These are phyloP conservation scores for Asobara japonica DNA, from an alignment of 1,140 invertebrate genomes.

Conservation along the genomic window DNA sequence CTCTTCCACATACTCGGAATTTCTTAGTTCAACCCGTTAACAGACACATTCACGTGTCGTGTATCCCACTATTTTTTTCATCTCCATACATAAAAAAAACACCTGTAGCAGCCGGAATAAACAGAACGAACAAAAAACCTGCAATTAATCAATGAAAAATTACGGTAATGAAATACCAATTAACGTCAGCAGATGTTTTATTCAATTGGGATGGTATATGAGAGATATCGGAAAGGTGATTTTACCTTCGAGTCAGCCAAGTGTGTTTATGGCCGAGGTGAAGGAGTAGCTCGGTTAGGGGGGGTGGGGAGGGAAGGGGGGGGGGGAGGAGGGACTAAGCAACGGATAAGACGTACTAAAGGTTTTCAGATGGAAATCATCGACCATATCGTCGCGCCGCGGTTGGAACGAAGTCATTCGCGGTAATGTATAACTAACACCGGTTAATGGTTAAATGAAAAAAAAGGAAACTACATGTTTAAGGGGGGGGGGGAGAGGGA, in stretches of 20 bases:
- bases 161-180: constrained; percentile 29
- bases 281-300: no score
- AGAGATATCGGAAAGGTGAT: constrained; percentile 15
- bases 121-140: no score
- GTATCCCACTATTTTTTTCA: no score
- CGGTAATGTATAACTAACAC: constrained; percentile 27
- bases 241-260: not conserved
- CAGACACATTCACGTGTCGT: no score
- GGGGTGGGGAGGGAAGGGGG: not conserved
- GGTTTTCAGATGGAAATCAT: constrained; percentile 30
- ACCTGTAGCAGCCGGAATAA: no score
- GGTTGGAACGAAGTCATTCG: constrained; percentile 32
- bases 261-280: not conserved
- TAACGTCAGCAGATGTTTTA: constrained; percentile 28
- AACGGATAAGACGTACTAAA: constrained; percentile 15
- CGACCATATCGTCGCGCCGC: constrained; percentile 24
- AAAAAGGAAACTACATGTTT: not conserved
- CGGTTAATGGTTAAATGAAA: constrained; percentile 10
- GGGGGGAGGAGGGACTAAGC: no score
- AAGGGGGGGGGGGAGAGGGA: not conserved
- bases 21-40: no score
- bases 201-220: constrained; percentile 21
- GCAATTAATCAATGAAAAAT: constrained; percentile 28
- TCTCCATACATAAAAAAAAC: no score
- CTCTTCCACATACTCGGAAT: no score